Evolutionary conservation across 2,888 invertebrate genomes (phyloP), one percentile per base, ranked within the genome.

Genomic region (Eupithecia pulchellata): DNA sequence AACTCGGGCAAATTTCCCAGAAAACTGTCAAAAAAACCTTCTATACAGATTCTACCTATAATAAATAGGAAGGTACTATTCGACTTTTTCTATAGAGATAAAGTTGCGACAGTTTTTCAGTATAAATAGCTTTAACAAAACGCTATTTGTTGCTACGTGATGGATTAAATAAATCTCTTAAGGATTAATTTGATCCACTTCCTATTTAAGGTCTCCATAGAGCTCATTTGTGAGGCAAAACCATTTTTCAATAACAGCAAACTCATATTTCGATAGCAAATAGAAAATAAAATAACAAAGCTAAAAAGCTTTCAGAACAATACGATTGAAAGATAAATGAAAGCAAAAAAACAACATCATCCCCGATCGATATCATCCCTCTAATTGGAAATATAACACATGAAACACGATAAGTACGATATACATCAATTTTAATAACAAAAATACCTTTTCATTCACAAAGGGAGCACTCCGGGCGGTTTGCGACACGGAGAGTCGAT

Each of bases 401-500:
- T 55, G 34, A 73, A 64, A 55, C 66, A 69, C 67, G 72, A 73
- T 67, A 73, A 34, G 55, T 36, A 61, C 30, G n/a, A 60, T 61
- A 34, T 36, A 61, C 67, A 73, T 69, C 73, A 64, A 73, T 70
- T 69, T 69, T 73, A 73, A 73, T 73, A 73, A 47, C 73, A 65
- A 73, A 72, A 73, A 73, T 73, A 73, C 73, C 62, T 70, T 73
- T 73, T 39, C 73, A 70, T 73, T 73, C 73, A 73, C 69, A 72
- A 74, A 75, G 70, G 57, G 64, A 60, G n/a, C 66, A 67, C 68
- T 60, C 66, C 32, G 52, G 30, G 65, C 64, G 62, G 75, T 62
- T 79, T 75, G 82, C 80, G 79, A 84, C 83, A 81, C 73, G 75
- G 80, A 81, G 83, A 83, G 80, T 77, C 86, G 86, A 89, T 88